Conservation (phyloP, 1,140 invertebrate species). For the Araneus ventricosus region DNA sequence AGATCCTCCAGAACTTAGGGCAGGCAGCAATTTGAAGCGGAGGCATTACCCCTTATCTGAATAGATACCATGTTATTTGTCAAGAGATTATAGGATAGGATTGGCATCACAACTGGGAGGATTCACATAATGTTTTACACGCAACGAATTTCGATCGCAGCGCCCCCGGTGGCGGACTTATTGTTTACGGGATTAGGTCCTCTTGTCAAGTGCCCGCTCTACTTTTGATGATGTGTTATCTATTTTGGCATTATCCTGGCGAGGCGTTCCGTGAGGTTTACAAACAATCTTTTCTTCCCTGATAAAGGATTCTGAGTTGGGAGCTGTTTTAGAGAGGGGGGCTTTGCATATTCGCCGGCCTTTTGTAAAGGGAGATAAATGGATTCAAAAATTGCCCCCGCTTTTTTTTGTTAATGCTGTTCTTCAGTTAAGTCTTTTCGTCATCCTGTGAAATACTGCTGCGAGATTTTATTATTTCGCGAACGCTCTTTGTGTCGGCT, state of each 20-base stretch:
- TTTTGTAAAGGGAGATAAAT: not conserved
- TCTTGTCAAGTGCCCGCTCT: not conserved
- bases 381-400: conserved; percentile 35
- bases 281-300: not conserved
- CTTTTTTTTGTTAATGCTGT: not conserved
- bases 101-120: conserved; percentile 20
- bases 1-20: not conserved
- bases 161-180: conserved; percentile 16
- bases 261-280: not conserved
- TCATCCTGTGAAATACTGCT: not conserved
- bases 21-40: not conserved
- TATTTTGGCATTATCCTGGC: not conserved
- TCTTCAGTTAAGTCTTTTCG: not conserved
- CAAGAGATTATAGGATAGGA: conserved; percentile 25
- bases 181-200: conserved; percentile 27
- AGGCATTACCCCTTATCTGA: not conserved
- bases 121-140: conserved; percentile 20
- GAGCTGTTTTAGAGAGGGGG: not conserved
- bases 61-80: conserved; percentile 45
- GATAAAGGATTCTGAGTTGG: not conserved
- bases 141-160: conserved; percentile 14
- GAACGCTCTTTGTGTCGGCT: no score
- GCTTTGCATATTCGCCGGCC: not conserved
- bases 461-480: not conserved
- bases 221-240: conserved; percentile 45